These are phyloP conservation scores for Paratrypauchen microcephalus DNA, from an alignment of 2,797 vertebrate genomes.

Conservation along the genomic window DNA sequence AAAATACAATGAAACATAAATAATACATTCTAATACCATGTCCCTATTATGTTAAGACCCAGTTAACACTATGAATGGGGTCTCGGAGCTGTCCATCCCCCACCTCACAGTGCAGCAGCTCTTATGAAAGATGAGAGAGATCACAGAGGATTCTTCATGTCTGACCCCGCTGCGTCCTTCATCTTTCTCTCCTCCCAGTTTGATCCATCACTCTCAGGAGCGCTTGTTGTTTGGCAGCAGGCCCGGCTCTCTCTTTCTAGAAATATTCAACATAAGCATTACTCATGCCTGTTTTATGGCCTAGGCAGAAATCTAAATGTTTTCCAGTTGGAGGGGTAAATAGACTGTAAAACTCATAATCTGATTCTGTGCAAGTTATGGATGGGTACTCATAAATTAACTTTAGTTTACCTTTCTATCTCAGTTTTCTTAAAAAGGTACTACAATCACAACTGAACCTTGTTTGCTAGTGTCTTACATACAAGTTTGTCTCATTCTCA, in stretches of 20 bases:
- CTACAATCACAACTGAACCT: too few relatives aligned
- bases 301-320: background rate
- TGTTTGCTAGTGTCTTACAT: too few relatives aligned
- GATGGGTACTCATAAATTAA: too few relatives aligned
- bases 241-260: background rate
- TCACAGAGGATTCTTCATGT: constrained; percentile 66
- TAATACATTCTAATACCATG: too few relatives aligned
- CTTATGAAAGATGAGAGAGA: constrained; percentile 56
- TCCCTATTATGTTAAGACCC: too few relatives aligned
- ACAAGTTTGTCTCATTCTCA: too few relatives aligned
- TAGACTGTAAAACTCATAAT: background rate
- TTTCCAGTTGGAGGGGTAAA: background rate
- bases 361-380: background rate
- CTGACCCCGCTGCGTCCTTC: constrained; percentile 63
- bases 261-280: background rate
- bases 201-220: constrained; percentile 61
- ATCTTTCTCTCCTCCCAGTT: constrained; percentile 55
- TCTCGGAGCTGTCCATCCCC: too few relatives aligned
- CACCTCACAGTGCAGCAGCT: constrained; percentile 35
- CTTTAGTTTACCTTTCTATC: too few relatives aligned
- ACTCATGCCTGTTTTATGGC: background rate
- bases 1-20: too few relatives aligned
- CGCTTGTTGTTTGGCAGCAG: constrained; percentile 53
- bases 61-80: too few relatives aligned
- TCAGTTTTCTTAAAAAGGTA: too few relatives aligned